These are phyloP conservation scores for Archocentrus centrarchus DNA, from an alignment of 2,113 vertebrate species.

Conservation along the genomic window DNA sequence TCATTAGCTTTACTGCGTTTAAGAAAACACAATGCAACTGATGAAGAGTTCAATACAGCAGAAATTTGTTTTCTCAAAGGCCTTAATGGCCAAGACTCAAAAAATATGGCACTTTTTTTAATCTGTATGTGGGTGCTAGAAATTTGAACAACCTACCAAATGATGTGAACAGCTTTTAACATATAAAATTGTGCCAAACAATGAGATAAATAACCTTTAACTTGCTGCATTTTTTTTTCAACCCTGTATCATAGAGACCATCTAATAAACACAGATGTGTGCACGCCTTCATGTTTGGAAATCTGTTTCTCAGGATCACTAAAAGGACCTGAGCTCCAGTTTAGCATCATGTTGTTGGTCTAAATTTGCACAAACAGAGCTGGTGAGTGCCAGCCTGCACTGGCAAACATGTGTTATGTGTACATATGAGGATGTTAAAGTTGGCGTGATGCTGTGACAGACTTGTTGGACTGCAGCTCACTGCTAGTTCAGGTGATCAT, in stretches of 20 bases:
- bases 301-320: not conserved
- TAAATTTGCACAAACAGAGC: slow-evolving; percentile 18
- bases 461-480: too few species aligned
- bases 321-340: slow-evolving; percentile 2
- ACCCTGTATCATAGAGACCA: not conserved
- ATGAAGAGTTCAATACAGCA: not conserved
- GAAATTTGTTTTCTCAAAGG: too few species aligned
- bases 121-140: not conserved
- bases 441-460: not conserved
- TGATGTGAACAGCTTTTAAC: not conserved
- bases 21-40: not conserved
- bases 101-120: too few species aligned
- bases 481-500: not conserved
- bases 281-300: not conserved
- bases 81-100: not conserved
- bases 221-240: rapidly evolving
- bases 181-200: not conserved
- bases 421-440: not conserved
- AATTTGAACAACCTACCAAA: not conserved
- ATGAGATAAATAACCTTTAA: not conserved
- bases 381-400: not conserved
- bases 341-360: slow-evolving; percentile 17
- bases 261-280: not conserved
- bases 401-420: slow-evolving; percentile 13
- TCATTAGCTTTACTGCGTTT: not conserved